phyloP scores from a whole-genome alignment of 2,113 vertebrate species.

The Marmota flaviventris region DNA sequence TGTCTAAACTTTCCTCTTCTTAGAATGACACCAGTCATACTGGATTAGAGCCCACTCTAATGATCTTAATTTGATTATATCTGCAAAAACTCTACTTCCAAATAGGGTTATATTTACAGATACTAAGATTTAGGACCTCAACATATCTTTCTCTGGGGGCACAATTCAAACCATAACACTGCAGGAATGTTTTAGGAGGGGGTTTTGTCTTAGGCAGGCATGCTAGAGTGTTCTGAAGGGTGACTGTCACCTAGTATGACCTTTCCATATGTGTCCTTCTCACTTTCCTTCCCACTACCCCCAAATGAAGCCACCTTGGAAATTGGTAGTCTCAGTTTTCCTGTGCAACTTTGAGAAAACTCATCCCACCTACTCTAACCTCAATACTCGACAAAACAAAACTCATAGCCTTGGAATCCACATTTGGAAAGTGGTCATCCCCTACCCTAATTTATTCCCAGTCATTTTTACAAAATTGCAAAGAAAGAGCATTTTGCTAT shows the following conservation, averaged over 20 bases:
- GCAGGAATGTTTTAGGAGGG: neutral
- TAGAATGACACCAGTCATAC: neutral
- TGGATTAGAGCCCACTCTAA: neutral
- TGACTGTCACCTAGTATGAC: neutral
- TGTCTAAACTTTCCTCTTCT: constrained; percentile 7
- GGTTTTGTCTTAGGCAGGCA: neutral
- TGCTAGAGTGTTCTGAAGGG: neutral
- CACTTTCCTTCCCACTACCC: neutral
- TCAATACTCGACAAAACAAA: constrained; percentile 19
- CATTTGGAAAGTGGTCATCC: neutral
- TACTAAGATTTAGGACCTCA: neutral
- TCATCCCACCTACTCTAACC: neutral
- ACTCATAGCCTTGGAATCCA: neutral
- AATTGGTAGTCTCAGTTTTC: neutral
- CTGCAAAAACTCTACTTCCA: neutral
- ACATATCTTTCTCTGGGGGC: neutral
- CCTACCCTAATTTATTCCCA: constrained; percentile 35
- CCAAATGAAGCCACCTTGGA: constrained; percentile 35
- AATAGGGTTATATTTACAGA: neutral
- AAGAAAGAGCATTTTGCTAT: constrained; percentile 12
- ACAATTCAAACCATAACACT: neutral
- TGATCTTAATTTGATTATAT: neutral
- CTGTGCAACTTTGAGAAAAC: constrained; percentile 1
- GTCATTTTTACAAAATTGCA: constrained; percentile 14
- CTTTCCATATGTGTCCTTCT: neutral